Conservation (phyloP, 92 coral and sea anemone species). For the Umimayanthus chanpuru region DNA sequence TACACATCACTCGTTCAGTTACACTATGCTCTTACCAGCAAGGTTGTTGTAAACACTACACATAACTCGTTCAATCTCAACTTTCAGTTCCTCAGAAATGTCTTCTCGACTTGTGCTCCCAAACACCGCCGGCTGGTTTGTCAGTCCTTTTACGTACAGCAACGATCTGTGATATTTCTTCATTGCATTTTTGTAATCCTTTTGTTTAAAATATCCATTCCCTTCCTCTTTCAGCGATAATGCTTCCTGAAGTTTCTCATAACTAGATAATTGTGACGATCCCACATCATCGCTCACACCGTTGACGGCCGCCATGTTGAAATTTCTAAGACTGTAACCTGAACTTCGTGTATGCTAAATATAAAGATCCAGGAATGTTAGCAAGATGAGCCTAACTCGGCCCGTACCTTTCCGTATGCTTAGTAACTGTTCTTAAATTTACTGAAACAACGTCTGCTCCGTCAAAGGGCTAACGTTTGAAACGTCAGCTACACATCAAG, state of each 20-base stretch:
- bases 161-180: slow-evolving; percentile 85
- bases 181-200: slow-evolving; percentile 77
- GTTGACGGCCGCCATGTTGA: slow-evolving; percentile 80
- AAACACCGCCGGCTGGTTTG: slow-evolving; percentile 48
- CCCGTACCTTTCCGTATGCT: no score
- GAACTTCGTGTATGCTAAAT: slow-evolving; percentile 3
- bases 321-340: not conserved
- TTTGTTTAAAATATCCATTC: slow-evolving; percentile 76
- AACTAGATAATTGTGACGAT: slow-evolving; percentile 53
- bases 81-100: slow-evolving; percentile 59
- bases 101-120: slow-evolving; percentile 42
- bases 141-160: slow-evolving; percentile 78
- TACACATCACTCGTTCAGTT: no score
- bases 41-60: slow-evolving; percentile 82
- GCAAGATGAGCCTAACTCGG: no score
- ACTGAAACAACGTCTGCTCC: no score
- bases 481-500: no score
- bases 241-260: slow-evolving; percentile 73
- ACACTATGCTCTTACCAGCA: slow-evolving; percentile 70
- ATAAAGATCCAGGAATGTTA: not conserved
- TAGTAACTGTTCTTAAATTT: no score
- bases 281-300: slow-evolving; percentile 35
- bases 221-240: slow-evolving; percentile 73
- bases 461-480: no score
- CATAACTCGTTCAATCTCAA: slow-evolving; percentile 54